Conservation (phyloP, 1,140 invertebrate genomes). For the Psilanteris sp. region DNA sequence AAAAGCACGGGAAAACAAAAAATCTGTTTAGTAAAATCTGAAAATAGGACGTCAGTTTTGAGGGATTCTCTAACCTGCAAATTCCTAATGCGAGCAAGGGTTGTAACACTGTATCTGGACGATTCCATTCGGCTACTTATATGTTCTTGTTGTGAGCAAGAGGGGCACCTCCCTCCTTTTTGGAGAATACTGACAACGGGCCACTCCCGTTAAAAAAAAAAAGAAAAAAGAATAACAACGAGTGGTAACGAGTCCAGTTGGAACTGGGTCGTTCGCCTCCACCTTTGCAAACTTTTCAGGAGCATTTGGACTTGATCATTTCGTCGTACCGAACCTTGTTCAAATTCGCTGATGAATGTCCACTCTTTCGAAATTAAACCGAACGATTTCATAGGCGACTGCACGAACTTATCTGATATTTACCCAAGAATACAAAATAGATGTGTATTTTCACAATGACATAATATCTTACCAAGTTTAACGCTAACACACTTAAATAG, state of each 20-base stretch:
- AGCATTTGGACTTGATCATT: conserved; percentile 51
- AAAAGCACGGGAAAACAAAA: no score
- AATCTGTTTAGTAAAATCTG: no score
- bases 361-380: conserved; percentile 40
- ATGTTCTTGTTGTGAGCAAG: conserved; percentile 63
- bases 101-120: conserved; percentile 67
- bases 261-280: conserved; percentile 70
- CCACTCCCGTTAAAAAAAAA: conserved; percentile 62
- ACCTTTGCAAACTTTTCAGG: conserved; percentile 58
- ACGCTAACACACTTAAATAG: not conserved
- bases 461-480: not conserved
- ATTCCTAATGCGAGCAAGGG: conserved; percentile 61
- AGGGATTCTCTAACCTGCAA: conserved; percentile 48
- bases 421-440: conserved; percentile 10
- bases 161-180: conserved; percentile 65
- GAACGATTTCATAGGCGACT: conserved; percentile 24
- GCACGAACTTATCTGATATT: conserved; percentile 2
- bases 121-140: conserved; percentile 68
- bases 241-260: conserved; percentile 54
- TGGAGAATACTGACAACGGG: conserved; percentile 37
- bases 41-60: no score
- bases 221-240: conserved; percentile 53
- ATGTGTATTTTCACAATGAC: conserved; percentile 6
- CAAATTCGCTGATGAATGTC: conserved; percentile 52
- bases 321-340: conserved; percentile 29